Evolutionary conservation across 2,888 invertebrate species (phyloP).

Genomic region (Heliconius charithonia): DNA sequence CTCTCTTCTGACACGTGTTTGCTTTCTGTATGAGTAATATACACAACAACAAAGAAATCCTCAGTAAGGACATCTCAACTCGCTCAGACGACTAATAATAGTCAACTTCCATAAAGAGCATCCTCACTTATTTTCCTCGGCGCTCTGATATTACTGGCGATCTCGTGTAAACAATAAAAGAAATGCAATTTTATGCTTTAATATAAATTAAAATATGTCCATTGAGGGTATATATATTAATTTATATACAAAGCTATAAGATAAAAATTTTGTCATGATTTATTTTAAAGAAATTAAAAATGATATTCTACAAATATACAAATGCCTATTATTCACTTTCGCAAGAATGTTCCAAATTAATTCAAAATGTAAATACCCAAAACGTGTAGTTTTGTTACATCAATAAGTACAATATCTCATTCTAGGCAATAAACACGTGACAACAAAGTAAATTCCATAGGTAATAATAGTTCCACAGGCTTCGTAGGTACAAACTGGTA

Average conservation of each 20-base stretch:
- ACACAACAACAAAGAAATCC: constrained; percentile 39
- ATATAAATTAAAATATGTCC: no score
- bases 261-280: no score
- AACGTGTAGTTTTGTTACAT: no score
- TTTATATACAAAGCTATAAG: no score
- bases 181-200: no score
- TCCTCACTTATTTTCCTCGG: background rate
- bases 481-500: no score
- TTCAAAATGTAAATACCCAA: no score
- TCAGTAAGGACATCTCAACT: constrained; percentile 40
- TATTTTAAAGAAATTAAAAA: background rate
- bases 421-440: background rate
- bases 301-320: background rate
- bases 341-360: no score
- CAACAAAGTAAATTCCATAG: background rate
- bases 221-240: no score
- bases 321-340: no score
- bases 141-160: background rate
- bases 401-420: background rate
- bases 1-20: constrained; percentile 45
- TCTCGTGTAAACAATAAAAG: no score
- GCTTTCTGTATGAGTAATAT: constrained; percentile 31
- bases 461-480: background rate
- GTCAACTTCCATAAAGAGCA: constrained; percentile 15
- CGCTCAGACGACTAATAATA: constrained; percentile 29